Evolutionary conservation across 2,888 invertebrate genomes (phyloP), one percentile per base, ranked within the genome.

Genomic region (Aricia artaxerxes): DNA sequence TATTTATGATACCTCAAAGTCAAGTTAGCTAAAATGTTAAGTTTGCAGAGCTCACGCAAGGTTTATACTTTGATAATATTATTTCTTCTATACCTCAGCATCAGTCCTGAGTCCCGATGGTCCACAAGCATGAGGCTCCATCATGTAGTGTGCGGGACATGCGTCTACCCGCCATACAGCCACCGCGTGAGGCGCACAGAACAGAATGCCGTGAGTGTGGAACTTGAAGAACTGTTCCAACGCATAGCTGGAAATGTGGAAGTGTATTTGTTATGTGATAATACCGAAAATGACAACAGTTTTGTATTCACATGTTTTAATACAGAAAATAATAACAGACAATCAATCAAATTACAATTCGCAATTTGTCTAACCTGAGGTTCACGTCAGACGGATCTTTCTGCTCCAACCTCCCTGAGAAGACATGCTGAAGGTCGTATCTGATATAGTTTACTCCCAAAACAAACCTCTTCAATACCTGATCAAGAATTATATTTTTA

Each of bases 181-280:
- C 82, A 90, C 91, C 0, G 94, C 95, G 82, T 90, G 87, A 40
- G 91, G 91, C 11, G 86, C 86, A 81, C 89, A 86, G 95, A 95
- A 87, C 84, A 95, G 87, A 9, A 96, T 87, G 1, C 96, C 95
- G 87, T 95, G 95, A 0, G 92, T 90, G 85, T 95, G 94, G 0
- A 88, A 85, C 73, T 92, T 92, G 85, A 96, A 96, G 87, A 96
- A 96, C 0, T 91, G 89, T 83, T 95, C 95, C 38, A 96, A 82
- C 0, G 93, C 94, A 79, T 85, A 86, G 72, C 91, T 88, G 82
- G 4, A 78, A 44, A 69, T 9, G 16, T 38, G 35, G 24, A 24
- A 24, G 24, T 24, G 24, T 24, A 24, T 24, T 24, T 24, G 24
- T 24, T 24, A 24, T 24, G 24, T 24, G 24, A 2, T 49, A 49